Evolutionary conservation across 2,113 vertebrate genomes (phyloP), one percentile per base, ranked within the genome.

Genomic region (Piaya cayana): DNA sequence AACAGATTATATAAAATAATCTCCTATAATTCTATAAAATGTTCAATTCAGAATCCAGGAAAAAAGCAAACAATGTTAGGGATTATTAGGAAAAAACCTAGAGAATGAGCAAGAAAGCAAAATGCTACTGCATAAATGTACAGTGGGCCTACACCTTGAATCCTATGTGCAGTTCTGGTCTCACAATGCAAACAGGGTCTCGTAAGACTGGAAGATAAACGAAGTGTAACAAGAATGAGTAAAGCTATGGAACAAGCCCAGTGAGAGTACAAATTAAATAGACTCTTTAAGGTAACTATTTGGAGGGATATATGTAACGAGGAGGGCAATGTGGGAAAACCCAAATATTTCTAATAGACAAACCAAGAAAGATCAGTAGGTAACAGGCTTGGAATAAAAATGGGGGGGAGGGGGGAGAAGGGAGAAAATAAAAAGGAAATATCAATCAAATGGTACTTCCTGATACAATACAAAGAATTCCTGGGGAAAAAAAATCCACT

Each of bases 361-460:
- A 92, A 62, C 6, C 12, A 55, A 15, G 52, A 34, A 87, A 83
- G 27, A 72, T 13, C 36, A 74, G 22, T 7, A 32, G n/a, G 42
- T 29, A 74, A 60, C 12, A 70, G 34, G 12, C 16, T 39, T 74
- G 59, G 16, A 16, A 6, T 4, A 7, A 8, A 2, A 21, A 37
- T 12, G 21, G 7, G 47, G 39, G 39, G 39, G 39, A 12, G 39
- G 39, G 39, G 39, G 39, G 39, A 39, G 39, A 39, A 42, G 59
- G 29, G 11, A 55, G 10, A 39, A 52, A 5, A 68, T 52, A 78
- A 19, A 55, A 30, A 39, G 36, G 6, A 69, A 52, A 78, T 88
- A 86, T 62, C 70, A 85, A 53, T 65, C 39, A 87, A 86, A 88
- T 58, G 70, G 49, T n/a, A 85, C 75, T 94, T 96, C 85, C 70